A percentile compares a stretch with the other conserved stretches of the same genome.
phyloP scores from a whole-genome alignment of 2,888 invertebrate species.

The Rhamnusium bicolor region DNA sequence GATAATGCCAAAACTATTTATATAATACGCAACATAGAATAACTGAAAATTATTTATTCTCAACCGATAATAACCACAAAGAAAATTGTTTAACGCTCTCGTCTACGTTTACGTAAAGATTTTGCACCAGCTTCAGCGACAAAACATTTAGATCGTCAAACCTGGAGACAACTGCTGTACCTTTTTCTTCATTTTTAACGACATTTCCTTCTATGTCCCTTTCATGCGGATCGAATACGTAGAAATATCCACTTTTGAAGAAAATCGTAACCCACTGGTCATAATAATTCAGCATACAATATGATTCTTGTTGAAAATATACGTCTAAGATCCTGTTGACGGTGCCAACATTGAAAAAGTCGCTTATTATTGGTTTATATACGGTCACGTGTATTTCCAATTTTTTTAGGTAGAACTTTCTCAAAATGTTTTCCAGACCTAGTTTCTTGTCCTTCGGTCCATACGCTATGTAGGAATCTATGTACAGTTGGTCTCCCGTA shows the following conservation, averaged over 20 bases:
- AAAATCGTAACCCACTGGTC: conserved; percentile 75
- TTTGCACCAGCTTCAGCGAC: conserved; percentile 52
- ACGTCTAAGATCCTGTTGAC: conserved; percentile 69
- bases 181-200: conserved; percentile 43
- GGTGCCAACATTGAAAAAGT: conserved; percentile 52
- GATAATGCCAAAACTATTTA: neutral
- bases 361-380: conserved; percentile 61
- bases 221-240: conserved; percentile 77
- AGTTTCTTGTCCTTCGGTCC: conserved; percentile 70
- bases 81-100: conserved; percentile 45
- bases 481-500: conserved; percentile 75
- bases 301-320: conserved; percentile 75
- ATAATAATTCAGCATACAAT: conserved; percentile 74
- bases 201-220: conserved; percentile 72
- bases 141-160: conserved; percentile 53
- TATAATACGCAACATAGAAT: neutral
- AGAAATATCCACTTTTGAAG: conserved; percentile 73
- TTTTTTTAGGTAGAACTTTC: conserved; percentile 74
- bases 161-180: conserved; percentile 56
- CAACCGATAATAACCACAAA: conserved; percentile 53
- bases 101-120: conserved; percentile 51
- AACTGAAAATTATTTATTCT: conserved; percentile 2
- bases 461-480: conserved; percentile 76
- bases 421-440: conserved; percentile 67
- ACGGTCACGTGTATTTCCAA: conserved; percentile 66